These are phyloP conservation scores for Engystomops pustulosus DNA, from an alignment of 2,113 vertebrate genomes.

Conservation along the genomic window DNA sequence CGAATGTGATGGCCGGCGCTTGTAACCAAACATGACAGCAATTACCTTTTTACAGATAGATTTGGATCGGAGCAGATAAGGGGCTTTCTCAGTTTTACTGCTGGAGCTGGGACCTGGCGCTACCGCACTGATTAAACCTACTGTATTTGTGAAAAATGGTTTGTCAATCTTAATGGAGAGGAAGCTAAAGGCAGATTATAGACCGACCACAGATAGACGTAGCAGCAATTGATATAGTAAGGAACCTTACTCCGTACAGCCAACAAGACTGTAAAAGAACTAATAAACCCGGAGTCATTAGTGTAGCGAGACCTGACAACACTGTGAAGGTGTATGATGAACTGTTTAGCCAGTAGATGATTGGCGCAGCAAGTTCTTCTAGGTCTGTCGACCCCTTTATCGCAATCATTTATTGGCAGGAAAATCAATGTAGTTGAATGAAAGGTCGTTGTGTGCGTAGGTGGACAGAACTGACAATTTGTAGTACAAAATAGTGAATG, in stretches of 20 bases:
- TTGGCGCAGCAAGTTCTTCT: not conserved
- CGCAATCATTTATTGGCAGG: not conserved
- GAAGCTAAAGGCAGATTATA: slow-evolving; percentile 52
- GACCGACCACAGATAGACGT: slow-evolving; percentile 5
- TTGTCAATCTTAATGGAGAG: slow-evolving; percentile 37
- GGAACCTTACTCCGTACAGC: not conserved
- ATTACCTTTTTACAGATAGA: slow-evolving; percentile 48
- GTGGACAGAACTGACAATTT: not conserved
- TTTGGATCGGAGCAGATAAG: slow-evolving; percentile 40
- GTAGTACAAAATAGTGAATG: not conserved
- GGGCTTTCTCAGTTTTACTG: not conserved
- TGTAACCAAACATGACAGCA: slow-evolving; percentile 35
- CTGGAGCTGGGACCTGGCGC: not conserved
- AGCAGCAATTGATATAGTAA: slow-evolving; percentile 42
- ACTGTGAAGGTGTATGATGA: not conserved
- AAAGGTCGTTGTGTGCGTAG: not conserved
- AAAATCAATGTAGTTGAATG: not conserved
- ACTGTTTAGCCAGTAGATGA: not conserved
- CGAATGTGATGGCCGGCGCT: slow-evolving; percentile 8
- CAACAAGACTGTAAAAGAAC: slow-evolving; percentile 24
- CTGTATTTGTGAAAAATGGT: slow-evolving; percentile 39
- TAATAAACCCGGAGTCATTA: not conserved
- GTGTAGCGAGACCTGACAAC: not conserved
- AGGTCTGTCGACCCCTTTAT: not conserved
- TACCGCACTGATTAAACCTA: not conserved